Percentiles rank a stretch among this genome's conserved stretches.
These are phyloP conservation scores for Cynodonichthys magdalenae DNA, from an alignment of 2,797 vertebrate genomes.

Conservation along the genomic window DNA sequence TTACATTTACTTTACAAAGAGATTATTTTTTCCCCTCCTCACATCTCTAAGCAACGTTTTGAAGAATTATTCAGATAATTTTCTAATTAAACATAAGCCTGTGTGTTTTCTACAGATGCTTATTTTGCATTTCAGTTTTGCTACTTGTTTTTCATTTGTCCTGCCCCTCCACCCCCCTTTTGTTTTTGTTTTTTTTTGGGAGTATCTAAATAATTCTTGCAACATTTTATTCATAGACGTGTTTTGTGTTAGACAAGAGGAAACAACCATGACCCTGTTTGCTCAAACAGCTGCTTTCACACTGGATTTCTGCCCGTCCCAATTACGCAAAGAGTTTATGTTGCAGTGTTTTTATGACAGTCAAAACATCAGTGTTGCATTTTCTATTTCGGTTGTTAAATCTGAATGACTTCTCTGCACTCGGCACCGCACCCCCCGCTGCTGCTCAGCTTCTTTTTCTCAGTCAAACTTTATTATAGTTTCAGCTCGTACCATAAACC, in stretches of 20 bases:
- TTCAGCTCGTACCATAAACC: conserved; percentile 32
- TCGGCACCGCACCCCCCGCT: conserved; percentile 20
- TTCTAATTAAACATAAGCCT: conserved; percentile 29
- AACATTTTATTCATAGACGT: conserved; percentile 36
- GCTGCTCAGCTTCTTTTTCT: conserved; percentile 31
- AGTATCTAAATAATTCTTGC: conserved; percentile 46
- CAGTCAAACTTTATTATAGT: conserved; percentile 34
- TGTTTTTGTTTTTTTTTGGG: conserved; percentile 12
- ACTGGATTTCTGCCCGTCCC: conserved; percentile 56
- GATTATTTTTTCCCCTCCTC: conserved; percentile 41
- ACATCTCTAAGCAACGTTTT: conserved; percentile 34
- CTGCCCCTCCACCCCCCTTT: neutral
- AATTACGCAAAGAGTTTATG: conserved; percentile 53
- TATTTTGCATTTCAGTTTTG: conserved; percentile 24
- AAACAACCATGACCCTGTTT: conserved; percentile 67
- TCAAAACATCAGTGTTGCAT: conserved; percentile 48
- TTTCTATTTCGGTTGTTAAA: conserved; percentile 56
- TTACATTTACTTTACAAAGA: conserved; percentile 50
- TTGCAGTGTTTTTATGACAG: conserved; percentile 53
- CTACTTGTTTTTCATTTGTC: conserved; percentile 28
- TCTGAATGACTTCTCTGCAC: conserved; percentile 43
- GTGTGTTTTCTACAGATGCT: conserved; percentile 9
- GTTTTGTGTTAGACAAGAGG: conserved; percentile 53
- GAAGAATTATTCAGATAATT: conserved; percentile 31
- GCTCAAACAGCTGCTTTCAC: conserved; percentile 60